Evolutionary conservation across 2,113 vertebrate genomes (phyloP).

Genomic region (Marcusenius ussheri): DNA sequence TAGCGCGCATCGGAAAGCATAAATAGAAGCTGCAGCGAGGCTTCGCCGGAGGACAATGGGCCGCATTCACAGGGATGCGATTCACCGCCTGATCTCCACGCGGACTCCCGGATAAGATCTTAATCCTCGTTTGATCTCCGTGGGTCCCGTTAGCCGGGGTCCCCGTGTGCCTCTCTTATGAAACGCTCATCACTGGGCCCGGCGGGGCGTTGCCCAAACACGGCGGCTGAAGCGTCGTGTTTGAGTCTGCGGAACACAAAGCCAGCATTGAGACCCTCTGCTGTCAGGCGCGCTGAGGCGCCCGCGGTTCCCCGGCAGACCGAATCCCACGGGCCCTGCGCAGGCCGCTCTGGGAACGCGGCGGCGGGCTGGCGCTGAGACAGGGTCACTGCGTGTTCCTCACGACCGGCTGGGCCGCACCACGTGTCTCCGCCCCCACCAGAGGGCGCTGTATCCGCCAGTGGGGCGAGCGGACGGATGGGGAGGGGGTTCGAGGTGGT

Average conservation of each 20-base stretch:
- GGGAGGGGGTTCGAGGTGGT: neutral
- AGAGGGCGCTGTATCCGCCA: neutral
- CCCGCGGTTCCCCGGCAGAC: neutral
- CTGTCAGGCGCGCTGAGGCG: neutral
- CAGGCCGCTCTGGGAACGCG: neutral
- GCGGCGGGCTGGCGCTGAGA: neutral
- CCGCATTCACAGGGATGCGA: constrained; percentile 16
- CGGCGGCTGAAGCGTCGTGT: neutral
- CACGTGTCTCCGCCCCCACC: neutral
- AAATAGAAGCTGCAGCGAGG: constrained; percentile 10
- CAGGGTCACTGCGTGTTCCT: neutral
- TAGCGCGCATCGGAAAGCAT: neutral
- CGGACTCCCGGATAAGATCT: neutral
- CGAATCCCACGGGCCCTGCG: neutral
- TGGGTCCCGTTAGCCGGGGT: neutral
- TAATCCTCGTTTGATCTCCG: constrained; percentile 12
- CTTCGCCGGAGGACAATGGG: constrained; percentile 39
- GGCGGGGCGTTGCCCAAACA: constrained; percentile 3
- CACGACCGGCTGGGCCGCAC: neutral
- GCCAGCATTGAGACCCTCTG: neutral
- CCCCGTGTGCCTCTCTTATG: neutral
- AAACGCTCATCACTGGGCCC: neutral
- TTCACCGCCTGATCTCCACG: neutral
- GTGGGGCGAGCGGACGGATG: neutral
- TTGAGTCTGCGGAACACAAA: neutral